Conservation (phyloP, 2,888 invertebrate genomes). For the Disparrhopalites patrizii region DNA sequence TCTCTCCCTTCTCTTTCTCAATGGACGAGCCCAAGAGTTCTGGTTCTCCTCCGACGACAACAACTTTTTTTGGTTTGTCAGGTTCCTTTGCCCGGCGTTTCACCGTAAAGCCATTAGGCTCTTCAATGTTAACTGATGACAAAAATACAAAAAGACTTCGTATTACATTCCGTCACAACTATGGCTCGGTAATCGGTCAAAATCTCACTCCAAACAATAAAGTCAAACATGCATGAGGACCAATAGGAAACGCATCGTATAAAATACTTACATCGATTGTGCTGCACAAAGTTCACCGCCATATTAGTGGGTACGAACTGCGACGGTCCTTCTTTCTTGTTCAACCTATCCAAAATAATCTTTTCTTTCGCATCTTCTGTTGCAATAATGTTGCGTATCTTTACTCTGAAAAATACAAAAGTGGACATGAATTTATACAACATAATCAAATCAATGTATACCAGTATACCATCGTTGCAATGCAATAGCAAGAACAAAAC, state of each 20-base stretch:
- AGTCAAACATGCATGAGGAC: too few species aligned
- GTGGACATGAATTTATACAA: neutral
- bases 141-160: slow-evolving; percentile 9
- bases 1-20: slow-evolving; percentile 66
- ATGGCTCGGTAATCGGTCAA: too few species aligned
- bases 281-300: slow-evolving; percentile 97
- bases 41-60: slow-evolving; percentile 49
- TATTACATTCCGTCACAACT: too few species aligned
- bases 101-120: slow-evolving; percentile 57
- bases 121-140: slow-evolving; percentile 76
- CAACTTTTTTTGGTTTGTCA: slow-evolving; percentile 53
- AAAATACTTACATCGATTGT: slow-evolving; percentile 88
- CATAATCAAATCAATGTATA: too few species aligned
- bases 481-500: neutral
- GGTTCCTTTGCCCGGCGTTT: slow-evolving; percentile 56
- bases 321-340: slow-evolving; percentile 87
- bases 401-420: slow-evolving; percentile 61
- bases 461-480: too few species aligned
- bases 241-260: too few species aligned
- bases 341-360: slow-evolving; percentile 79
- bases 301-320: slow-evolving; percentile 97
- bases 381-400: slow-evolving; percentile 97
- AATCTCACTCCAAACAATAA: too few species aligned
- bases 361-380: slow-evolving; percentile 97
- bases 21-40: slow-evolving; percentile 47